These are phyloP conservation scores for Autographa pulchrina DNA, from an alignment of 2,888 invertebrate genomes.

Conservation along the genomic window DNA sequence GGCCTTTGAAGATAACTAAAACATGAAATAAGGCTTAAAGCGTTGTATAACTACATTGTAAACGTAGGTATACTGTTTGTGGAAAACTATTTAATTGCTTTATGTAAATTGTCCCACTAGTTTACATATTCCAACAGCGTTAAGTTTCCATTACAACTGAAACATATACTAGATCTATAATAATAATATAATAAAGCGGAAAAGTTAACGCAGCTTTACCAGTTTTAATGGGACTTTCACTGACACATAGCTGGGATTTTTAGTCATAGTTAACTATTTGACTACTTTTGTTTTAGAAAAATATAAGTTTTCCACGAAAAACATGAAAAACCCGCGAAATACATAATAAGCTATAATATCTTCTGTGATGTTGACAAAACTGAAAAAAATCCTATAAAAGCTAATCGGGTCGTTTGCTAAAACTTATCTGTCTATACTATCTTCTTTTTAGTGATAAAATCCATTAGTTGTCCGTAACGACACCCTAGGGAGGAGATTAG, in stretches of 20 bases:
- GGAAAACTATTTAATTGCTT: conserved; percentile 27
- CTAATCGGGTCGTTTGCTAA: neutral
- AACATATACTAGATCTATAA: neutral
- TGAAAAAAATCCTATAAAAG: neutral
- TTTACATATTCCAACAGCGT: conserved; percentile 19
- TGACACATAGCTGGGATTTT: too few species aligned
- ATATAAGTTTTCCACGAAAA: too few species aligned
- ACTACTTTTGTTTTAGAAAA: too few species aligned
- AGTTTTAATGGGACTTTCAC: too few species aligned
- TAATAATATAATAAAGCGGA: neutral
- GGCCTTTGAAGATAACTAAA: neutral
- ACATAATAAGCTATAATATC: too few species aligned
- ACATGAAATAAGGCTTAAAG: conserved; percentile 2
- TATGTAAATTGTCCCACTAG: conserved; percentile 23
- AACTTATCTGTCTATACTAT: neutral
- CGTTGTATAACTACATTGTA: neutral
- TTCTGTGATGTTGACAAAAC: too few species aligned
- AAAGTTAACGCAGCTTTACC: too few species aligned
- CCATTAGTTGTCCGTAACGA: conserved; percentile 5
- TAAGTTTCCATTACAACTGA: conserved; percentile 10
- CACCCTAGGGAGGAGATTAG: neutral
- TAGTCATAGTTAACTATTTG: too few species aligned
- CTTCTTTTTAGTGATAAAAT: conserved; percentile 6
- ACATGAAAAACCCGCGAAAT: too few species aligned
- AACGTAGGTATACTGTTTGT: conserved; percentile 4